Percentiles rank a stretch among this genome's conserved stretches.
Evolutionary conservation across 2,888 invertebrate species (phyloP).

Genomic region (Rhimphoctona megacephalus): DNA sequence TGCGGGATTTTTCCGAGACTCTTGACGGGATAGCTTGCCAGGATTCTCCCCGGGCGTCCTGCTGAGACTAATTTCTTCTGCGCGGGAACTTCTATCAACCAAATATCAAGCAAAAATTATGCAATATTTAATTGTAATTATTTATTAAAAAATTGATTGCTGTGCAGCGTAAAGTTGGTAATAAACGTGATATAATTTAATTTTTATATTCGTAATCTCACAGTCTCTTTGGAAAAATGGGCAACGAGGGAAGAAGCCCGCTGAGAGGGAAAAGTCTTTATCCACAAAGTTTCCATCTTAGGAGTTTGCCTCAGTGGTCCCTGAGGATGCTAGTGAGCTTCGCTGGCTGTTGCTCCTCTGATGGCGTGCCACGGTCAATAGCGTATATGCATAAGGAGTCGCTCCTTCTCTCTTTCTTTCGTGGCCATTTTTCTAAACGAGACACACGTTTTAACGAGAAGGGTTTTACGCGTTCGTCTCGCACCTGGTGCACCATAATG

Average conservation of each 20-base stretch:
- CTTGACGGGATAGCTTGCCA: too few species aligned
- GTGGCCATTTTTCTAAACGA: conserved; percentile 69
- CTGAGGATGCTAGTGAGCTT: conserved; percentile 44
- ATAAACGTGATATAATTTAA: conserved; percentile 37
- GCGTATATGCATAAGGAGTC: conserved; percentile 60
- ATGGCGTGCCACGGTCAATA: conserved; percentile 40
- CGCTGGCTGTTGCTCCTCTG: conserved; percentile 31
- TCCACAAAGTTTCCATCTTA: conserved; percentile 56
- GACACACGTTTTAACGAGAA: conserved; percentile 72
- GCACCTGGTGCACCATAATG: conserved; percentile 75
- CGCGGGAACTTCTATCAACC: too few species aligned
- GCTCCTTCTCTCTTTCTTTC: conserved; percentile 38
- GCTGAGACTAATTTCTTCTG: too few species aligned
- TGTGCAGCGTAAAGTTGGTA: neutral
- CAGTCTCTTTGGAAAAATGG: conserved; percentile 46
- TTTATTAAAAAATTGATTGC: conserved; percentile 11
- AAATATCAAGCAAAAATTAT: neutral
- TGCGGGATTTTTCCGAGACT: too few species aligned
- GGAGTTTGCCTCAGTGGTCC: conserved; percentile 50
- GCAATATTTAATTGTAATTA: neutral
- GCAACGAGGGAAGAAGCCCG: conserved; percentile 26
- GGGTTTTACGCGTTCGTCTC: conserved; percentile 70
- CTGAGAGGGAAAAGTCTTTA: conserved; percentile 56
- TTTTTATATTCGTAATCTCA: conserved; percentile 52
- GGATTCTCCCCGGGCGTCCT: too few species aligned